Conservation (phyloP, 2,888 invertebrate species). For the Achlya flavicornis region DNA sequence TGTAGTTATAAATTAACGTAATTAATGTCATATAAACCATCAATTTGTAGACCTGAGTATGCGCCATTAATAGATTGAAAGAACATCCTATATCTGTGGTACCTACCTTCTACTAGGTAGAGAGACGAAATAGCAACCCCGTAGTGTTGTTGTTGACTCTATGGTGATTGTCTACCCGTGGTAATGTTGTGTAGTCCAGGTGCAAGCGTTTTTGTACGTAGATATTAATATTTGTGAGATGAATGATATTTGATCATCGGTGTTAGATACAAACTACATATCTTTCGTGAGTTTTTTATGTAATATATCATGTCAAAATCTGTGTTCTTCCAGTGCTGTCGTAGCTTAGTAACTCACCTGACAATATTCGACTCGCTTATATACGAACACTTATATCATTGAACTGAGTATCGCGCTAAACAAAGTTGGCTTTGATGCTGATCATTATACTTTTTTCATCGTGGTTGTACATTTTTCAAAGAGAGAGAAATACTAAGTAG, state of each 20-base stretch:
- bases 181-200: too few relatives aligned
- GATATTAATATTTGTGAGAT: slow-evolving; percentile 45
- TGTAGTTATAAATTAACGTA: slow-evolving; percentile 23
- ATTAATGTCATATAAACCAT: slow-evolving; percentile 16
- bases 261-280: slow-evolving; percentile 75
- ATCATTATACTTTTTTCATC: slow-evolving; percentile 29
- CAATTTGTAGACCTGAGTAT: background rate
- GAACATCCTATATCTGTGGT: background rate
- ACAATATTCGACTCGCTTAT: slow-evolving; percentile 61
- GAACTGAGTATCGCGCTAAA: background rate
- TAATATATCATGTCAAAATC: slow-evolving; percentile 64
- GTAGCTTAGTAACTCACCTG: slow-evolving; percentile 65
- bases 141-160: background rate
- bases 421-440: slow-evolving; percentile 11
- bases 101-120: background rate
- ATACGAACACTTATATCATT: slow-evolving; percentile 15
- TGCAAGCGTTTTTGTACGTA: slow-evolving; percentile 11
- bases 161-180: too few relatives aligned
- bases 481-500: slow-evolving; percentile 70
- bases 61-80: background rate
- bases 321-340: slow-evolving; percentile 77
- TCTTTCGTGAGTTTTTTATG: slow-evolving; percentile 56
- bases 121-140: background rate
- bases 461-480: slow-evolving; percentile 69
- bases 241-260: slow-evolving; percentile 58